phyloP scores from a whole-genome alignment of 2,888 invertebrate genomes.

The Diabrotica balteata region DNA sequence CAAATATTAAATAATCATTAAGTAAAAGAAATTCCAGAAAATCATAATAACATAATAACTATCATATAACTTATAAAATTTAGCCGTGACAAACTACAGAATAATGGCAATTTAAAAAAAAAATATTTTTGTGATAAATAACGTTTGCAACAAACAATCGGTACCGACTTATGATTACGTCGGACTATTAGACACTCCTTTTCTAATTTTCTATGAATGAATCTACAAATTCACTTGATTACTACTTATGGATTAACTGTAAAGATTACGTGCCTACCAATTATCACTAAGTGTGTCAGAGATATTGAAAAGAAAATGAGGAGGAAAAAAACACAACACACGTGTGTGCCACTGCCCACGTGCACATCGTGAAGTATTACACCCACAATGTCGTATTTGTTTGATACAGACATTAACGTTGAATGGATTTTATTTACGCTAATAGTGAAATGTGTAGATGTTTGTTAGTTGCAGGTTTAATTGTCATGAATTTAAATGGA shows the following conservation, averaged over 20 bases:
- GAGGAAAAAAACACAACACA: neutral
- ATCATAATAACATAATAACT: too few species aligned
- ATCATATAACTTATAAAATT: too few species aligned
- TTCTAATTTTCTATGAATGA: slow-evolving; percentile 1
- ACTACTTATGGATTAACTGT: slow-evolving; percentile 4
- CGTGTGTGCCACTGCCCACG: slow-evolving; percentile 13
- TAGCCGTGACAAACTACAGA: too few species aligned
- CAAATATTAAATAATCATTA: too few species aligned
- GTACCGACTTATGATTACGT: too few species aligned
- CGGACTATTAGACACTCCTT: slow-evolving; percentile 1
- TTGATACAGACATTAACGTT: neutral
- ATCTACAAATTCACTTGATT: slow-evolving; percentile 4
- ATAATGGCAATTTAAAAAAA: too few species aligned
- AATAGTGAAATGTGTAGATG: too few species aligned
- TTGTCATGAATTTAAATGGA: too few species aligned
- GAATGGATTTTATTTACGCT: neutral
- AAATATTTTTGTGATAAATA: too few species aligned
- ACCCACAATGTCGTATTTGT: neutral
- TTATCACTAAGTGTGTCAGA: slow-evolving; percentile 14
- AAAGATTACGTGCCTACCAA: slow-evolving; percentile 2
- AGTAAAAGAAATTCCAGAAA: too few species aligned
- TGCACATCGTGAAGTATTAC: neutral
- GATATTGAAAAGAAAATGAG: slow-evolving; percentile 5
- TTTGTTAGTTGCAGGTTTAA: too few species aligned
- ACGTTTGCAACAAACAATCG: too few species aligned